phyloP scores from a whole-genome alignment of 2,797 vertebrate species.

The Hafferia zeledoni region DNA sequence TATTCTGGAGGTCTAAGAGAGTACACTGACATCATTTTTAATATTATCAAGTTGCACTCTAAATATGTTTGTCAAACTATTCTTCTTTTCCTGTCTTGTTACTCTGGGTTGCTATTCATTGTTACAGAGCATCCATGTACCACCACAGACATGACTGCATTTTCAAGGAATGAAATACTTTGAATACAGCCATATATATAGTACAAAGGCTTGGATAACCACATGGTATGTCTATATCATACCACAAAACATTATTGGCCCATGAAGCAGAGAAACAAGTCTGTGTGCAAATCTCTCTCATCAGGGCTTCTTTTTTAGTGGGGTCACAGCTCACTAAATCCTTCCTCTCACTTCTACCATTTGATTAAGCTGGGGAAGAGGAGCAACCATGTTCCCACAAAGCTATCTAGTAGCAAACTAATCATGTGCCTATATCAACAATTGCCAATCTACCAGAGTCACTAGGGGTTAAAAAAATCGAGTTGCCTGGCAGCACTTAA shows the following conservation, averaged over 20 bases:
- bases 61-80: not conserved
- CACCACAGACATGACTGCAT: slow-evolving; percentile 5
- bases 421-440: not conserved
- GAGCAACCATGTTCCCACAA: not conserved
- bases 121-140: not conserved
- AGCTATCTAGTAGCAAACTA: not conserved
- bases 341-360: not conserved
- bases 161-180: slow-evolving; percentile 48
- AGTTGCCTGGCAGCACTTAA: not conserved
- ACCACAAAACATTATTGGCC: not conserved
- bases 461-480: not conserved
- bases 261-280: not conserved
- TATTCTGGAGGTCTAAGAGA: not conserved
- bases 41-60: not conserved
- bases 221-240: not conserved
- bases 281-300: not conserved
- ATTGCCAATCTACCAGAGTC: not conserved
- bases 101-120: not conserved
- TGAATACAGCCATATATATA: slow-evolving; percentile 21
- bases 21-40: not conserved
- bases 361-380: not conserved
- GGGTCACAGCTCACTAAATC: not conserved
- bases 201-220: not conserved
- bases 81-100: slow-evolving; percentile 7
- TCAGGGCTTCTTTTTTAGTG: fast-evolving